A percentile compares a stretch with the other conserved stretches of the same genome.
Evolutionary conservation across 2,113 vertebrate genomes (phyloP).

Genomic region (Oreochromis tanganicae): DNA sequence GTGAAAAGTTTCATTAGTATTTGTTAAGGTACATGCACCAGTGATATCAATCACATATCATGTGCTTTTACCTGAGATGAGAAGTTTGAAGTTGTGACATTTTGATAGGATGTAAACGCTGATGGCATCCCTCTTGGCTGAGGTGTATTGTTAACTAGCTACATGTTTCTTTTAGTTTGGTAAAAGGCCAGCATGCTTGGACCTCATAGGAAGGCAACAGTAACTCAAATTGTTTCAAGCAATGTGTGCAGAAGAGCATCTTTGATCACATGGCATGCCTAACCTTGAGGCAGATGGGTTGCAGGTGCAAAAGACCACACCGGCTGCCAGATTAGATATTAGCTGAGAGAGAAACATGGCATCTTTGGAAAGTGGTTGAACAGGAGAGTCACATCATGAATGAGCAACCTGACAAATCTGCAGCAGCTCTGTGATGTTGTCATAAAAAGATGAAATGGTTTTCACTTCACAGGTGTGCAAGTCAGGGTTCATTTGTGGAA

Average conservation of each 20-base stretch:
- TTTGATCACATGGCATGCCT: background rate
- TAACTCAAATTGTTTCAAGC: background rate
- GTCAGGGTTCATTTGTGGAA: background rate
- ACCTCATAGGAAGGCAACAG: background rate
- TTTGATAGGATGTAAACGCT: background rate
- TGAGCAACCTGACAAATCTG: background rate
- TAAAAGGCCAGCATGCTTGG: background rate
- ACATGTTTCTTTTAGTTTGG: background rate
- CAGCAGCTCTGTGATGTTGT: background rate
- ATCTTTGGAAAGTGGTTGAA: background rate
- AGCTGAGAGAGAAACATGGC: background rate
- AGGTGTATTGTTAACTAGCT: background rate
- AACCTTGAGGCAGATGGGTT: background rate
- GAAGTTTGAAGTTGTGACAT: background rate
- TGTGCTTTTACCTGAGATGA: background rate
- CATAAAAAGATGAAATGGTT: background rate
- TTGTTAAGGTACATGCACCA: background rate
- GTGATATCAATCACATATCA: background rate
- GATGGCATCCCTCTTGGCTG: background rate
- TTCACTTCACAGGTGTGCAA: background rate
- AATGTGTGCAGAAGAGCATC: background rate
- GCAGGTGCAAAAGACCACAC: background rate
- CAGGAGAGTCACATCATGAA: background rate
- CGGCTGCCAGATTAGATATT: background rate
- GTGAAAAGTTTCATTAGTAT: background rate